These are phyloP conservation scores for Listronotus oregonensis DNA, from an alignment of 1,140 invertebrate genomes.

Conservation along the genomic window DNA sequence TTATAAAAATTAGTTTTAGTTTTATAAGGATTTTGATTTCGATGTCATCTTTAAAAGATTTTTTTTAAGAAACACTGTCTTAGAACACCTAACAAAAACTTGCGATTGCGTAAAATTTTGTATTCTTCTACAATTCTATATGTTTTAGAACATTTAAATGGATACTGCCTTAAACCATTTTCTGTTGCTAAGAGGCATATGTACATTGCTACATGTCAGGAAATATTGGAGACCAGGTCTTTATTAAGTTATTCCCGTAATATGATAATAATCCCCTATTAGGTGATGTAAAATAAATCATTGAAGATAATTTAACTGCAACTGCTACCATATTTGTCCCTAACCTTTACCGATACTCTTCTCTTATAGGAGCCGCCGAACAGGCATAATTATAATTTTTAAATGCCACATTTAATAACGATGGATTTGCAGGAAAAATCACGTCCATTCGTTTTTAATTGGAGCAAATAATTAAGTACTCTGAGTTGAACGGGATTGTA, in stretches of 20 bases:
- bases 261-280: conserved; percentile 22
- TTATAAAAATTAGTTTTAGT: too few relatives aligned
- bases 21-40: too few relatives aligned
- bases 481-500: background rate
- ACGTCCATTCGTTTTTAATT: background rate
- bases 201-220: too few relatives aligned
- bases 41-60: too few relatives aligned
- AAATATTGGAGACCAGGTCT: too few relatives aligned
- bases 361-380: conserved; percentile 6
- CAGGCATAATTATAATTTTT: conserved; percentile 3
- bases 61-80: too few relatives aligned
- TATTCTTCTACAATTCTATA: too few relatives aligned
- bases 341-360: conserved; percentile 23
- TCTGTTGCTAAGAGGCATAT: too few relatives aligned
- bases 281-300: conserved; percentile 19
- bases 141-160: too few relatives aligned
- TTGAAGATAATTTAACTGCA: conserved; percentile 5
- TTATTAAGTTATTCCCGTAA: background rate
- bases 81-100: too few relatives aligned
- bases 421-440: conserved; percentile 11
- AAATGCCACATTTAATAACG: conserved; percentile 10
- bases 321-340: conserved; percentile 30
- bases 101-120: too few relatives aligned
- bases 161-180: too few relatives aligned
- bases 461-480: background rate